phyloP scores from a whole-genome alignment of 1,140 invertebrate genomes.

The Drosophila pandora region DNA sequence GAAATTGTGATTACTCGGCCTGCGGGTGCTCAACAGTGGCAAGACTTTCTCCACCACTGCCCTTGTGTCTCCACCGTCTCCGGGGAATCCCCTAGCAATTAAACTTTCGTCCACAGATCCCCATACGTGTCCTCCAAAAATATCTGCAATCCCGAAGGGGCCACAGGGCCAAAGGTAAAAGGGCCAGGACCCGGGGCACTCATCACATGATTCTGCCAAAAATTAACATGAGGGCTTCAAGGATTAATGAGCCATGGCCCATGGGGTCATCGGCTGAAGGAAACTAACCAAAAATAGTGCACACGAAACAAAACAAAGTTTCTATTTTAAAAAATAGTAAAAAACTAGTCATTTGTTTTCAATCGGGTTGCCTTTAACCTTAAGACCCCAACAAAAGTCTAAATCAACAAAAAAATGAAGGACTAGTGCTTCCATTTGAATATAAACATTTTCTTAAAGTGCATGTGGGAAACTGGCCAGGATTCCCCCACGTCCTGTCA shows the following conservation, averaged over 20 bases:
- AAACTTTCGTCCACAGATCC: conserved; percentile 12
- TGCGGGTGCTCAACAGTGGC: not conserved
- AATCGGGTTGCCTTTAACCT: too few species aligned
- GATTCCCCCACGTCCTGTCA: conserved; percentile 10
- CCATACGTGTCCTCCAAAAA: not conserved
- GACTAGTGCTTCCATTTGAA: not conserved
- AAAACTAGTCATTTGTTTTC: too few species aligned
- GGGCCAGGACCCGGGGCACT: not conserved
- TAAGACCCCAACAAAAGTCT: too few species aligned
- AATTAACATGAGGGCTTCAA: not conserved
- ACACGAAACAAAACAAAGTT: too few species aligned
- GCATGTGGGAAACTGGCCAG: not conserved
- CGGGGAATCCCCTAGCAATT: conserved; percentile 23
- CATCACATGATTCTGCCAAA: not conserved
- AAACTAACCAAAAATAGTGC: not conserved
- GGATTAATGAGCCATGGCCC: not conserved
- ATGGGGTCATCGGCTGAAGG: too few species aligned
- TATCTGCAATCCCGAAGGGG: not conserved
- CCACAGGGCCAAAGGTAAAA: not conserved
- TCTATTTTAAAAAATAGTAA: too few species aligned
- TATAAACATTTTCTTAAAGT: not conserved
- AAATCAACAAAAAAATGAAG: too few species aligned
- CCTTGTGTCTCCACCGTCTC: not conserved
- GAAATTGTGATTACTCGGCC: conserved; percentile 40
- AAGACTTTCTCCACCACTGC: not conserved